Evolutionary conservation across 2,888 invertebrate genomes (phyloP).

Genomic region (Itoplectis maculator): DNA sequence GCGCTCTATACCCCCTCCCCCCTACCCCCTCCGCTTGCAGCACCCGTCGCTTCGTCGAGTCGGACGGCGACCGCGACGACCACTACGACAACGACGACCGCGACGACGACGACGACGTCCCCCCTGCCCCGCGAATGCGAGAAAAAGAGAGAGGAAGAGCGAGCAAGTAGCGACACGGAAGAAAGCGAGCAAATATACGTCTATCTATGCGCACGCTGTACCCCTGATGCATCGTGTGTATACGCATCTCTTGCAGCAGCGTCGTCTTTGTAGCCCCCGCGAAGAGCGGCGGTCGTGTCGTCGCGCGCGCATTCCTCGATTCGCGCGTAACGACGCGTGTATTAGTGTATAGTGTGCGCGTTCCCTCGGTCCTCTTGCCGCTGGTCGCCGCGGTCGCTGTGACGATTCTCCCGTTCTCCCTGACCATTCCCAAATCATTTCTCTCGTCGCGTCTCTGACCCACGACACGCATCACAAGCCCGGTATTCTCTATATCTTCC

Average conservation of each 20-base stretch:
- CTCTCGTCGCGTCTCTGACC: conserved; percentile 41
- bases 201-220: conserved; percentile 10
- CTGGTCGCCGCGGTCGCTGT: background rate
- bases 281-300: conserved; percentile 57
- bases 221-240: background rate
- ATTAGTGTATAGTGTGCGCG: no score
- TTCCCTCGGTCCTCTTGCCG: conserved; percentile 31
- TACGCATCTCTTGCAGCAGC: conserved; percentile 10
- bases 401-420: background rate
- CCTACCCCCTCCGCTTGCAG: no score
- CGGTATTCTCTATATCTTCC: conserved; percentile 45
- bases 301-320: conserved; percentile 73
- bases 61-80: conserved; percentile 32
- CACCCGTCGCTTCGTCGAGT: conserved; percentile 18
- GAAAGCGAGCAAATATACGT: conserved; percentile 28
- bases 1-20: no score
- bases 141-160: no score
- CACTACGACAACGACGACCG: conserved; percentile 28
- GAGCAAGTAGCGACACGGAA: conserved; percentile 33
- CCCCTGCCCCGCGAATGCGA: no score
- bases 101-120: conserved; percentile 44
- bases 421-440: conserved; percentile 59
- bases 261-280: conserved; percentile 38
- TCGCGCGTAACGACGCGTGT: conserved; percentile 75
- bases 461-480: conserved; percentile 36